phyloP scores from a whole-genome alignment of 2,888 invertebrate species.

The Agonopterix subpropinquella region DNA sequence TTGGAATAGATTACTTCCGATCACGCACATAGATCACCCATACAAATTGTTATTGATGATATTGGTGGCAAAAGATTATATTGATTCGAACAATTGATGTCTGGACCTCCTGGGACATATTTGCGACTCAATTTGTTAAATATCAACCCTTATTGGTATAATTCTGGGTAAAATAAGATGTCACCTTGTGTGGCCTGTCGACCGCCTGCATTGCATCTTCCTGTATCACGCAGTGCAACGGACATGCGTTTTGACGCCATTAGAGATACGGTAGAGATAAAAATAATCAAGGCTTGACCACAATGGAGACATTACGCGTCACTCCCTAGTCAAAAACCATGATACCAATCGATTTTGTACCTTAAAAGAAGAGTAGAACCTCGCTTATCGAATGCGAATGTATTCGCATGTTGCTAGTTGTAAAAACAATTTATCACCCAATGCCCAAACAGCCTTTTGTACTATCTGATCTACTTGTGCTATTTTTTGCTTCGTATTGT shows the following conservation, averaged over 20 bases:
- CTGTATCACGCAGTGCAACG: constrained; percentile 65
- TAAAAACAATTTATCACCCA: constrained; percentile 56
- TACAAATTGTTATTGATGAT: constrained; percentile 26
- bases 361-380: too few species aligned
- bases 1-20: constrained; percentile 46
- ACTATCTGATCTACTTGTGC: constrained; percentile 64
- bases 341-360: too few species aligned
- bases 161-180: constrained; percentile 52
- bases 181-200: constrained; percentile 61
- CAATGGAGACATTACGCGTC: constrained; percentile 17
- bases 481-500: constrained; percentile 60
- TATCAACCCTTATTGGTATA: constrained; percentile 43
- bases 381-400: background rate
- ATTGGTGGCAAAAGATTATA: constrained; percentile 33
- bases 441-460: constrained; percentile 54
- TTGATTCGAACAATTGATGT: constrained; percentile 35
- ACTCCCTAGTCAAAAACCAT: constrained; percentile 8
- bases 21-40: constrained; percentile 36
- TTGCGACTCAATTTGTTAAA: constrained; percentile 56
- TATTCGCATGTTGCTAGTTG: constrained; percentile 17
- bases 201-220: constrained; percentile 60
- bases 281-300: constrained; percentile 67
- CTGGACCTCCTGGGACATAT: constrained; percentile 51
- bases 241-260: constrained; percentile 72
- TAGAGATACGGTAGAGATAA: constrained; percentile 60